Base-by-base conservation (phyloP, 2,113 vertebrate genomes). In the Epinephelus fuscoguttatus region DNA sequence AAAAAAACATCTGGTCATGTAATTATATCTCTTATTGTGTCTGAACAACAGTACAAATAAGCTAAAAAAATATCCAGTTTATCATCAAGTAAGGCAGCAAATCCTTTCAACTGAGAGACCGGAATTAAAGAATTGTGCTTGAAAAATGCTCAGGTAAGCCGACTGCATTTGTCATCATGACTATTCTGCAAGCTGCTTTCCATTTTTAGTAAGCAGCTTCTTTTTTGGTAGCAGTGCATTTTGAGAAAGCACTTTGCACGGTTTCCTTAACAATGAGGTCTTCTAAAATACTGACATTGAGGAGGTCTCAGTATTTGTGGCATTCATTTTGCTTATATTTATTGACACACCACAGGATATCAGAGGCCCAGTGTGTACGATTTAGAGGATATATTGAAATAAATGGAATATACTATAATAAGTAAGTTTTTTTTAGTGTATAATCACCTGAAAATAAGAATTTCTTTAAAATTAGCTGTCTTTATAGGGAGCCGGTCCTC, bases 301-400 rank as follows among this genome's bases (percentile, higher is more conserved):
- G 0, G 0, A 55, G 5, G 2, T 15, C 19, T 50, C 27, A 21
- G 47, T 25, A 27, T 42, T 53, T 27, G 15, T 27, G 25, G 59
- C 25, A 49, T 42, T n/a, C 3, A 63, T 57, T 59, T 27, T 33
- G 3, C 3, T 37, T 56, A 6, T 12, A 75, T 78, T 60, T 72
- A 66, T 77, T 81, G 66, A 67, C 45, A 61, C 37, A 59, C 6
- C 37, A 67, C 69, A 13, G 70, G 30, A 30, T 30, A 30, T 30
- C 5, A 30, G 30, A 30, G 30, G 30, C 30, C 30, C 30, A 4
- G 30, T 30, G 30, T 30, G 30, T 30, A 30, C 4, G 30, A 30
- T 30, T 30, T 30, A 30, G 30, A 30, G 4, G 30, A 30, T 30
- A 30, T 30, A 30, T 30, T 30, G 30, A 4, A 30, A 30, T 30